Evolutionary conservation across 1,140 invertebrate genomes (phyloP).

Genomic region (Drosophila ananassae): DNA sequence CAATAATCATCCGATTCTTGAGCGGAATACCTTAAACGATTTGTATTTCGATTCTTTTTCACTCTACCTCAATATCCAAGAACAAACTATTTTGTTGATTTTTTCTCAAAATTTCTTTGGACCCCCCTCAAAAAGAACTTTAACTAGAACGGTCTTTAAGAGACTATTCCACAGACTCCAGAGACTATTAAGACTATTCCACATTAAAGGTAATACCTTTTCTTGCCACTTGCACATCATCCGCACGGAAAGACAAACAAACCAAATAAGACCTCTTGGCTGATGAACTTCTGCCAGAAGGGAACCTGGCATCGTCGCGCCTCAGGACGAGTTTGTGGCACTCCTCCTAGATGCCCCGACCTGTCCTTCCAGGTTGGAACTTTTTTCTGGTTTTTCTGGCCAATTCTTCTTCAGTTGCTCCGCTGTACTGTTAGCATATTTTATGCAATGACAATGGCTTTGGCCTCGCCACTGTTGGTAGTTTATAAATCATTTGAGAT

Average conservation of each 20-base stretch:
- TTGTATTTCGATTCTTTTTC: no score
- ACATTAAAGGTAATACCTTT: neutral
- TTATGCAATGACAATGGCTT: conserved; percentile 84
- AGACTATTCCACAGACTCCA: neutral
- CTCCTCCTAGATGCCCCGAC: neutral
- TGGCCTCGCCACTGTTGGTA: conserved; percentile 83
- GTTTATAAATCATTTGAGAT: conserved; percentile 84
- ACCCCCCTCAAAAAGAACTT: no score
- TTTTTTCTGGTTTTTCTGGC: conserved; percentile 4
- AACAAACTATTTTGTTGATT: no score
- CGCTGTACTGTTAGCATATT: conserved; percentile 77
- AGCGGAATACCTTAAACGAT: no score
- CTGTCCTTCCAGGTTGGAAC: conserved; percentile 24
- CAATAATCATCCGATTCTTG: no score
- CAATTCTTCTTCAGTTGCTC: conserved; percentile 16
- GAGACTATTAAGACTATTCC: no score
- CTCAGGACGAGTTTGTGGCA: neutral
- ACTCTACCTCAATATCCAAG: no score
- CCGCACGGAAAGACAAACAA: neutral
- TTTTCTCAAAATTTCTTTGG: no score
- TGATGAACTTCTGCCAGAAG: conserved; percentile 1
- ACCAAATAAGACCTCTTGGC: conserved; percentile 3
- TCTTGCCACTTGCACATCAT: conserved; percentile 1
- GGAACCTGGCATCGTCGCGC: neutral
- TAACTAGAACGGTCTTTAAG: neutral